Evolutionary conservation across 1,140 invertebrate species (phyloP), one percentile per base, ranked within the genome.

Genomic region (Vanessa tameamea): DNA sequence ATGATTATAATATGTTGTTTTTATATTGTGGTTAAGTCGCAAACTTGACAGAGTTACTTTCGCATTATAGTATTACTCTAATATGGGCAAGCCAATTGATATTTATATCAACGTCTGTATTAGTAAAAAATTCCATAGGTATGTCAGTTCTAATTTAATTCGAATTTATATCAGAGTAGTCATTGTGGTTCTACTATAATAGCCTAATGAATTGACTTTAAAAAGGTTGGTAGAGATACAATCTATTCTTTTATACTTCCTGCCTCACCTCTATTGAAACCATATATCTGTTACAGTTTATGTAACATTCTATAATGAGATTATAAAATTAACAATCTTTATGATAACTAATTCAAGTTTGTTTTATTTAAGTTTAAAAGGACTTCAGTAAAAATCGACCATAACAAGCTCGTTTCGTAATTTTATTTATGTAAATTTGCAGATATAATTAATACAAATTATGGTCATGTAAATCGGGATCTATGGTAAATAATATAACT

Each of bases 381-480:
- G 66, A 66, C 65, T 26, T 65, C 75, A 76, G 69, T 75, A 88
- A 89, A 86, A 87, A 87, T 82, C 78, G 78, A 84, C 82, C 82
- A 76, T 89, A 91, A 90, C 87, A 90, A 90, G 88, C 87, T 90
- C 86, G 82, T 91, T 92, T 91, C 82, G 84, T 91, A 88, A 83
- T 90, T 93, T 93, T 93, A 93, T 93, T 93, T 84, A 93, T 93
- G 92, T 93, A 93, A 93, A 93, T 93, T 93, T 93, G 93, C 91
- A 92, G 90, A 92, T 92, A 93, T 93, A 93, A 92, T 93, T 92
- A 93, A 92, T 93, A 93, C 91, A 93, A 93, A 93, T 89, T 82
- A 91, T 90, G 89, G 85, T 92, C 88, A 88, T 90, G 89, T 92
- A 91, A 90, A 92, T 87, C 80, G 85, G 88, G 88, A 87, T 87